phyloP scores from a whole-genome alignment of 2,888 invertebrate species.

The Drosophila infuscata region DNA sequence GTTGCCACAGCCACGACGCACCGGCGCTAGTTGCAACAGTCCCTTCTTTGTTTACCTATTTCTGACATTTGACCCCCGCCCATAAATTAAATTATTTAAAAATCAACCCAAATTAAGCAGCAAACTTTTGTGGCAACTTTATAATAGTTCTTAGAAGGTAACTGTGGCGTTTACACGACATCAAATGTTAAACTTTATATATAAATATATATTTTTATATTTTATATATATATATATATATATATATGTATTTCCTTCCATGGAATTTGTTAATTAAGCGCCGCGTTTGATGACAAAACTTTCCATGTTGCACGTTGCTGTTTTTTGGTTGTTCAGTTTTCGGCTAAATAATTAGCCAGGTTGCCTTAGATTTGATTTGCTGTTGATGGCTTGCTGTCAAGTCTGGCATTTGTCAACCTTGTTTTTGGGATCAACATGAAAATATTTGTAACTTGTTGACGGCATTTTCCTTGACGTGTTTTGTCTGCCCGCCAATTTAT shows the following conservation, averaged over 20 bases:
- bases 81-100: constrained; percentile 73
- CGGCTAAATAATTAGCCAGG: constrained; percentile 57
- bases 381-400: constrained; percentile 31
- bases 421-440: constrained; percentile 9
- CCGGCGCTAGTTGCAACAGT: not conserved
- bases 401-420: constrained; percentile 37
- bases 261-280: constrained; percentile 56
- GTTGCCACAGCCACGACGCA: not conserved
- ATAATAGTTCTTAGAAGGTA: constrained; percentile 50
- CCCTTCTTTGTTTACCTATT: constrained; percentile 37
- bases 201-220: not conserved
- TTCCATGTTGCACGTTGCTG: constrained; percentile 38
- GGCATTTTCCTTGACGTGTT: constrained; percentile 2
- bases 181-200: constrained; percentile 72
- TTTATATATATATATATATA: not conserved
- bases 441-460: constrained; percentile 2
- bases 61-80: constrained; percentile 57
- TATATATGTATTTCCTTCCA: not conserved
- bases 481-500: not conserved
- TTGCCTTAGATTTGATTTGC: constrained; percentile 3
- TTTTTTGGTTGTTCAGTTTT: constrained; percentile 23
- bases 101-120: constrained; percentile 73
- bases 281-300: constrained; percentile 58
- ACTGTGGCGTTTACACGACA: constrained; percentile 72
- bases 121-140: constrained; percentile 62